Conservation (phyloP, 2,113 vertebrate species). For the Thomomys bottae region DNA sequence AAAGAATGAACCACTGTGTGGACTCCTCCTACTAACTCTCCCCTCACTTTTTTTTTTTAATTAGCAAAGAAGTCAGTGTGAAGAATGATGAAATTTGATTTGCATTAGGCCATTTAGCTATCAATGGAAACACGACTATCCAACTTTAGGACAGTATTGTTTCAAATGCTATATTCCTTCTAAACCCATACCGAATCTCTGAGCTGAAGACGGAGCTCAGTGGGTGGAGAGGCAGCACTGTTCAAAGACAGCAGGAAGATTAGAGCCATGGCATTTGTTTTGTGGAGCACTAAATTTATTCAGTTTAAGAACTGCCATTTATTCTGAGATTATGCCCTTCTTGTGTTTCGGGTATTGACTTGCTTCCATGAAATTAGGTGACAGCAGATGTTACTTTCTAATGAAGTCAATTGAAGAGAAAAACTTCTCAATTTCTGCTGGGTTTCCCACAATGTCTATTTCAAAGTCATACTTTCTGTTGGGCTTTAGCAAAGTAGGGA, state of each 20-base stretch:
- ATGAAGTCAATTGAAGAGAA: not conserved
- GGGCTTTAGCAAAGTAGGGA: not conserved
- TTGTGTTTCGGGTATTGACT: not conserved
- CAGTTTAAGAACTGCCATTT: not conserved
- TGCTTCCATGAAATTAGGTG: not conserved
- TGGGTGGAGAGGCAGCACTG: not conserved
- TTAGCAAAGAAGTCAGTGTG: conserved; percentile 10
- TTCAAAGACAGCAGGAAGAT: not conserved
- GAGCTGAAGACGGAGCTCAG: not conserved
- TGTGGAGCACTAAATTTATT: not conserved
- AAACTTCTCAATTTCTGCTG: not conserved
- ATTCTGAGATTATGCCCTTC: not conserved
- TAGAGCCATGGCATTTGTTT: not conserved
- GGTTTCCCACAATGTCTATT: not conserved
- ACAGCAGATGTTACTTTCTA: not conserved
- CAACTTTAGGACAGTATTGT: not conserved
- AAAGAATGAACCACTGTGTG: no score
- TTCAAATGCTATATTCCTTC: not conserved
- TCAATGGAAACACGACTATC: not conserved
- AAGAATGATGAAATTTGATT: conserved; percentile 19
- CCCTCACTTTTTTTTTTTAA: not conserved
- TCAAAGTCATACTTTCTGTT: not conserved
- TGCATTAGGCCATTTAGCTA: not conserved
- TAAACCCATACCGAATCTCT: not conserved
- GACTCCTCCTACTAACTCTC: no score